Conservation (phyloP, 1,140 invertebrate species). For the Acromyrmex heyeri region DNA sequence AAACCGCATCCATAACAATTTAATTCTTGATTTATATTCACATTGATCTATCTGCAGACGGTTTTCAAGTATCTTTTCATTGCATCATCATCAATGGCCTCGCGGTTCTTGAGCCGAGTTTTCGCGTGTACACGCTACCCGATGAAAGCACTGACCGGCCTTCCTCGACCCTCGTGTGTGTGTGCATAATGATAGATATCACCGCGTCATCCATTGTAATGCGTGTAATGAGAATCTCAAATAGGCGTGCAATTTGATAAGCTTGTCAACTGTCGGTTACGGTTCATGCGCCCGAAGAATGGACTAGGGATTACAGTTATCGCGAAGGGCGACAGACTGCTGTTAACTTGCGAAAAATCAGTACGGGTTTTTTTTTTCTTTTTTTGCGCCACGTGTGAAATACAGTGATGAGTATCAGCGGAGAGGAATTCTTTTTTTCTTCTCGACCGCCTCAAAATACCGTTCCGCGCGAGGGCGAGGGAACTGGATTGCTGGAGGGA, state of each 20-base stretch:
- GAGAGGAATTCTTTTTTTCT: not conserved
- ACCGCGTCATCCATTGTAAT: slow-evolving; percentile 78
- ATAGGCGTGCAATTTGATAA: slow-evolving; percentile 81
- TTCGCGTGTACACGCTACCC: slow-evolving; percentile 39
- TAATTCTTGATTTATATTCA: slow-evolving; percentile 4
- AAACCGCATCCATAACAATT: not conserved
- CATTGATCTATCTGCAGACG: not conserved
- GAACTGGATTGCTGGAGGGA: slow-evolving; percentile 49
- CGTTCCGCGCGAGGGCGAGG: slow-evolving; percentile 40
- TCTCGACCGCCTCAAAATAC: slow-evolving; percentile 41
- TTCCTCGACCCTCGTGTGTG: slow-evolving; percentile 48
- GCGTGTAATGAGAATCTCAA: slow-evolving; percentile 81
- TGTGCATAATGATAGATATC: slow-evolving; percentile 78
- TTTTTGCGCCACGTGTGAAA: slow-evolving; percentile 40
- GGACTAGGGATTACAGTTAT: slow-evolving; percentile 77
- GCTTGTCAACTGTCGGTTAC: slow-evolving; percentile 80
- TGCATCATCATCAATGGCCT: not conserved
- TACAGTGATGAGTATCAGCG: slow-evolving; percentile 50
- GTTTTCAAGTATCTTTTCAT: not conserved
- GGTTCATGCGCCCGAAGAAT: slow-evolving; percentile 77
- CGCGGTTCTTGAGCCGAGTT: slow-evolving; percentile 3
- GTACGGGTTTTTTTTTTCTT: slow-evolving; percentile 1
- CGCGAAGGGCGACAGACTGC: slow-evolving; percentile 67
- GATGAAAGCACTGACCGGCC: slow-evolving; percentile 53
- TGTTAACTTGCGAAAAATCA: slow-evolving; percentile 59